Percentiles rank a stretch among this genome's conserved stretches.
Conservation (phyloP, 2,797 vertebrate genomes). For the Acanthiza pusilla region DNA sequence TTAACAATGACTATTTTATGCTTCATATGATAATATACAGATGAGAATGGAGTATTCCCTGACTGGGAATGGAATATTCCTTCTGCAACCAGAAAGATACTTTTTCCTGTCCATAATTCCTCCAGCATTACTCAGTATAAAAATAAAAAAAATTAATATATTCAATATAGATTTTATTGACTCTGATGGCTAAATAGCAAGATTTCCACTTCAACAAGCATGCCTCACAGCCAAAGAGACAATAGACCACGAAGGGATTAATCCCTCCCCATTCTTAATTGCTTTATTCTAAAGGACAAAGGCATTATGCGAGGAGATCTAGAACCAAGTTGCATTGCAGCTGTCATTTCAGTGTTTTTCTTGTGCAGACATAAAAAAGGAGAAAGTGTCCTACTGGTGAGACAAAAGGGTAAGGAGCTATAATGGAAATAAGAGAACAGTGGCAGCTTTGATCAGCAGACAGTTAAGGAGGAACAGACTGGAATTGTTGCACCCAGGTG, state of each 20-base stretch:
- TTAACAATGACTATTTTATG: neutral
- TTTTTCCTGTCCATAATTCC: neutral
- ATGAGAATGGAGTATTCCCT: neutral
- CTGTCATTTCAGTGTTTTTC: neutral
- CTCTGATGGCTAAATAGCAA: neutral
- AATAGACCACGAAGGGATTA: neutral
- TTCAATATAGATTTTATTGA: neutral
- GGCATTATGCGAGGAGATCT: neutral
- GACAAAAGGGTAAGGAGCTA: neutral
- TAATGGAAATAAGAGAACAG: neutral
- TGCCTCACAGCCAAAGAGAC: neutral
- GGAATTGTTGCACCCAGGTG: neutral
- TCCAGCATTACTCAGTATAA: neutral
- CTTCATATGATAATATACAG: neutral
- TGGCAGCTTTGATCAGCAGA: neutral
- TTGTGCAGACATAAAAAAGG: neutral
- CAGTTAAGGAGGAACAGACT: neutral
- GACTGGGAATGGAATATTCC: neutral
- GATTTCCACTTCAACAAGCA: neutral
- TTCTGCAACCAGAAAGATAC: neutral
- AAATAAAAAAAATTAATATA: neutral
- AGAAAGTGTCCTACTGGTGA: neutral
- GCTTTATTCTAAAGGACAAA: neutral
- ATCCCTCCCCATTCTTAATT: rapidly evolving
- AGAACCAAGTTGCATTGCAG: neutral